Percentiles rank a stretch among this genome's conserved stretches.
Conservation (phyloP, 2,113 vertebrate species). For the Catharus bicknelli region DNA sequence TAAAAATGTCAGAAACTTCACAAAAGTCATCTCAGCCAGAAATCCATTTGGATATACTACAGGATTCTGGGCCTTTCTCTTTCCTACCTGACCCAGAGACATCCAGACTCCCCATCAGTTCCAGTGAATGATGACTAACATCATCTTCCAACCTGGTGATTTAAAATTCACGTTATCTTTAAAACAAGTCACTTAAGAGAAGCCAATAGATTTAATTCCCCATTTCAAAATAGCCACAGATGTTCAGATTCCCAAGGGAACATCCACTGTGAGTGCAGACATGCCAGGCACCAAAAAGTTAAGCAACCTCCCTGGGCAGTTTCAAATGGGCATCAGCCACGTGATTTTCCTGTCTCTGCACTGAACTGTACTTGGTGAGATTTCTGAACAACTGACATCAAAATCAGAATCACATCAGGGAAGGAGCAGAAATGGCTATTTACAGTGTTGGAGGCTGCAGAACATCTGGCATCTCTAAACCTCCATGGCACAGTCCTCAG, state of each 20-base stretch:
- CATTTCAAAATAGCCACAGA: not conserved
- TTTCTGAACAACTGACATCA: not conserved
- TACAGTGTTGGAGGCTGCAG: not conserved
- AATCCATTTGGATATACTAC: not conserved
- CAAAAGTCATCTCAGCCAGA: not conserved
- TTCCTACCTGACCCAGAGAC: not conserved
- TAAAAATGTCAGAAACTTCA: conserved; percentile 20
- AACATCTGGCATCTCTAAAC: not conserved
- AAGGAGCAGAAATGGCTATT: not conserved
- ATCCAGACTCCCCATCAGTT: not conserved
- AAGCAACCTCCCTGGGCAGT: not conserved
- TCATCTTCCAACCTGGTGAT: not conserved
- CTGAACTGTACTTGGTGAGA: not conserved
- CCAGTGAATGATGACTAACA: not conserved
- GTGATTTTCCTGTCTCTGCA: not conserved
- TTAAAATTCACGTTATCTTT: not conserved
- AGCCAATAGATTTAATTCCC: not conserved
- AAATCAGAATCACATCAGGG: not conserved
- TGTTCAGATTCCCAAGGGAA: not conserved
- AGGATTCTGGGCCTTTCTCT: not conserved
- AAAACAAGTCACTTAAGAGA: conserved; percentile 6
- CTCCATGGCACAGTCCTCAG: not conserved
- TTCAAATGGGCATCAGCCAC: not conserved
- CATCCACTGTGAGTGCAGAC: not conserved
- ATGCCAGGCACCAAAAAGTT: conserved; percentile 31